These are phyloP conservation scores for Ramphastos sulfuratus DNA, from an alignment of 2,113 vertebrate genomes.

Conservation along the genomic window DNA sequence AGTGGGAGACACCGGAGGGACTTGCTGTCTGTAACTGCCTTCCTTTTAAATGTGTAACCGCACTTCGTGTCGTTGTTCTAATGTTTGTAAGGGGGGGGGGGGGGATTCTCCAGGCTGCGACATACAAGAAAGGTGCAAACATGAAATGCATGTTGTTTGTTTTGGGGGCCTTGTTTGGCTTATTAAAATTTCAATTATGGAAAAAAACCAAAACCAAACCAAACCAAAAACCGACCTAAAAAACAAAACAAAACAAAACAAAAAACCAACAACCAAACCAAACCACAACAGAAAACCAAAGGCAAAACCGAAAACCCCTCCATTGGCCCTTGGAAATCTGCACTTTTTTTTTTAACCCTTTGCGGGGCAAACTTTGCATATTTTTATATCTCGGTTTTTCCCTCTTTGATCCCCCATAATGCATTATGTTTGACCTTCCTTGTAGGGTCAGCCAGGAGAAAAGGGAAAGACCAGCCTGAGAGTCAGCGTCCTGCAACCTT, in stretches of 20 bases:
- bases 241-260: background rate
- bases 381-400: conserved; percentile 85
- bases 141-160: conserved; percentile 99
- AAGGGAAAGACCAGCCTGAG: conserved; percentile 95
- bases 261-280: background rate
- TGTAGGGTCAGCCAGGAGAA: conserved; percentile 98
- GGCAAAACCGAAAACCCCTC: conserved; percentile 66
- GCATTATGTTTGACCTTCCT: conserved; percentile 99
- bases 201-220: background rate
- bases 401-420: conserved; percentile 98
- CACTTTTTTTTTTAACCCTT: conserved; percentile 78
- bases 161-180: conserved; percentile 89
- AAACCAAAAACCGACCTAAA: background rate
- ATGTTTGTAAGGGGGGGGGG: conserved; percentile 77
- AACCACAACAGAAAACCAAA: conserved; percentile 23
- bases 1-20: conserved; percentile 51
- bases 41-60: conserved; percentile 70
- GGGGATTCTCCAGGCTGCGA: conserved; percentile 89
- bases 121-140: conserved; percentile 99
- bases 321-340: conserved; percentile 82
- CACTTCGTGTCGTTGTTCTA: conserved; percentile 73
- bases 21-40: conserved; percentile 67
- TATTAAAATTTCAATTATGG: conserved; percentile 75
- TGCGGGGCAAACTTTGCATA: conserved; percentile 84
- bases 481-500: conserved; percentile 87